phyloP scores from a whole-genome alignment of 2,888 invertebrate genomes.

The Netelia virgata region DNA sequence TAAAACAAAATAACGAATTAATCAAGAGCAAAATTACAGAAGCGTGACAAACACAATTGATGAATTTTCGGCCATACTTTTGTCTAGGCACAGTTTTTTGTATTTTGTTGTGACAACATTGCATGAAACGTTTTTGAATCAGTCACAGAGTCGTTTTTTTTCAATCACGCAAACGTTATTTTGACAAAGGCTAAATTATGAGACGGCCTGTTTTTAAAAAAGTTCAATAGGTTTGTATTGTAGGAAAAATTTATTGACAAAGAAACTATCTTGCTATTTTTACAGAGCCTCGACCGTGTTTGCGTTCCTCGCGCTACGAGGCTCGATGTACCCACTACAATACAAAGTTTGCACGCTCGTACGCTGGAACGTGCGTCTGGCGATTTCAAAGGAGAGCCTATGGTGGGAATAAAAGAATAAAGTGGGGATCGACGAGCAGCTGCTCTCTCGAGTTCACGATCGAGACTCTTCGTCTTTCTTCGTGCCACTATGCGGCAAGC shows the following conservation, averaged over 20 bases:
- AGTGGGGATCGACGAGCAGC: constrained; percentile 18
- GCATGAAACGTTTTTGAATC: not conserved
- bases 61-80: not conserved
- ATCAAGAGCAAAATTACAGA: too few species aligned
- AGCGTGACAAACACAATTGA: not conserved
- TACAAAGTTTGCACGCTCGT: not conserved
- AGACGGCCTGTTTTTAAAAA: too few species aligned
- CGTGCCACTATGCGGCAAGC: constrained; percentile 29
- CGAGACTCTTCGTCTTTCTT: constrained; percentile 38
- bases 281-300: too few species aligned
- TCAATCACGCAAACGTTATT: too few species aligned
- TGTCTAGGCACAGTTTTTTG: constrained; percentile 25
- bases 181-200: too few species aligned
- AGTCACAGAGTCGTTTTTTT: too few species aligned
- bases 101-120: not conserved
- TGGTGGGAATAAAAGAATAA: constrained; percentile 12
- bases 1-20: constrained; percentile 8
- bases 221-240: too few species aligned
- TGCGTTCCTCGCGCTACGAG: not conserved
- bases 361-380: too few species aligned
- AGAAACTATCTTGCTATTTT: too few species aligned
- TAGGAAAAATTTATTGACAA: too few species aligned
- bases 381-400: too few species aligned
- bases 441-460: not conserved
- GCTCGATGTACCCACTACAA: not conserved